A percentile compares a stretch with the other conserved stretches of the same genome.
Conservation (phyloP, 2,113 vertebrate genomes). For the Neotoma lepida region DNA sequence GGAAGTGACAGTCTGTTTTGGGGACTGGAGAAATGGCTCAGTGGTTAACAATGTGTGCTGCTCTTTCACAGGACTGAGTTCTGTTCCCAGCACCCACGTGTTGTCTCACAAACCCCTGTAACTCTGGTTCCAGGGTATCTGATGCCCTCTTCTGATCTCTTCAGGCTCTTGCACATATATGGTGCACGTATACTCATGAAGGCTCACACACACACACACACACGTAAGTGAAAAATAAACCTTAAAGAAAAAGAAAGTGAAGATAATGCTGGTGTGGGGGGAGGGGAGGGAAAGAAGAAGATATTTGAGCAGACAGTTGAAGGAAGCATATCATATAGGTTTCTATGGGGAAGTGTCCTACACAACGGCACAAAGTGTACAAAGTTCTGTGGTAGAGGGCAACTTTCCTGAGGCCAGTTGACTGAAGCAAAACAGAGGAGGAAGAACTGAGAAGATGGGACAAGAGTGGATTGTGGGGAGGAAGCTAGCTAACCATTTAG, state of each 20-base stretch:
- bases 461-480: background rate
- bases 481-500: background rate
- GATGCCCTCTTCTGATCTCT: background rate
- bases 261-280: background rate
- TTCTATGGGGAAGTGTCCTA: background rate
- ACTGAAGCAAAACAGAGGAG: background rate
- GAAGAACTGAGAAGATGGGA: background rate
- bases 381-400: background rate
- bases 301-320: background rate
- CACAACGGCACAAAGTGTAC: background rate
- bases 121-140: background rate
- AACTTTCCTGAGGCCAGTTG: background rate
- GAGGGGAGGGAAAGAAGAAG: background rate
- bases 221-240: too few relatives aligned
- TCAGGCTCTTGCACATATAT: background rate
- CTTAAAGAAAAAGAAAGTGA: background rate
- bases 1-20: background rate
- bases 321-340: background rate
- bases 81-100: background rate
- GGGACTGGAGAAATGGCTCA: background rate
- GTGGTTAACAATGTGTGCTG: background rate
- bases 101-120: background rate
- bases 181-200: too few relatives aligned
- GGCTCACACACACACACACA: background rate
- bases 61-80: background rate